phyloP scores from a whole-genome alignment of 64 coral and sea anemone species.

The Anthopleura sola region DNA sequence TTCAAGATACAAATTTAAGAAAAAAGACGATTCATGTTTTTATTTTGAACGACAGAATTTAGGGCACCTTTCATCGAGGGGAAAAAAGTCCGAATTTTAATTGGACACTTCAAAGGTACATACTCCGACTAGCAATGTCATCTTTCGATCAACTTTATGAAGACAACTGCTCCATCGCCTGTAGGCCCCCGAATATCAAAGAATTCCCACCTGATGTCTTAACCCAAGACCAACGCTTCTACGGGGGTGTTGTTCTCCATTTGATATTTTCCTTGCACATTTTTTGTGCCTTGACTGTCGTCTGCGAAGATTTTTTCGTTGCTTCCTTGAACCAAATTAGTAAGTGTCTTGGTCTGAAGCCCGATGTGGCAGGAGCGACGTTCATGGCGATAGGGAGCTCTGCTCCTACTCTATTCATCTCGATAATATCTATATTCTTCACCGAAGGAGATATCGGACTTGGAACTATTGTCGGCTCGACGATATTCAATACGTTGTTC shows the following conservation, averaged over 20 bases:
- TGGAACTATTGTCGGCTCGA: slow-evolving; percentile 83
- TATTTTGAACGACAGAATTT: background rate
- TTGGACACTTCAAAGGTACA: background rate
- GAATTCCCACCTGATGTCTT: slow-evolving; percentile 90
- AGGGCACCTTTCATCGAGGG: background rate
- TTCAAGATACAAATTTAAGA: background rate
- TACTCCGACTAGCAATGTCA: background rate
- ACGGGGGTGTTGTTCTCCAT: slow-evolving; percentile 71
- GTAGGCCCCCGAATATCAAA: slow-evolving; percentile 68
- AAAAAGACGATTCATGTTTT: background rate
- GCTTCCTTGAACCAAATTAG: slow-evolving; percentile 82
- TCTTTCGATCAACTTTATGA: background rate
- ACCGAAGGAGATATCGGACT: slow-evolving; percentile 91
- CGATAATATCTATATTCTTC: slow-evolving; percentile 88
- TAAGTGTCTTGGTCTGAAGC: slow-evolving; percentile 70
- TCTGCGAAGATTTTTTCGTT: slow-evolving; percentile 89
- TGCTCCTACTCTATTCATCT: slow-evolving; percentile 82
- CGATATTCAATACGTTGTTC: slow-evolving; percentile 90
- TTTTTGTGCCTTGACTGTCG: slow-evolving; percentile 85
- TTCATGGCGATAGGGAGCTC: slow-evolving; percentile 96
- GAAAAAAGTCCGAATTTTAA: no score
- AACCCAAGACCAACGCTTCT: slow-evolving; percentile 79
- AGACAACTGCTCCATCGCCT: slow-evolving; percentile 45
- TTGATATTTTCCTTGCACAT: slow-evolving; percentile 74
- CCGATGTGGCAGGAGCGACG: slow-evolving; percentile 83